Evolutionary conservation across 2,888 invertebrate genomes (phyloP), one percentile per base, ranked within the genome.

Genomic region (Caenorhabditis sp.): DNA sequence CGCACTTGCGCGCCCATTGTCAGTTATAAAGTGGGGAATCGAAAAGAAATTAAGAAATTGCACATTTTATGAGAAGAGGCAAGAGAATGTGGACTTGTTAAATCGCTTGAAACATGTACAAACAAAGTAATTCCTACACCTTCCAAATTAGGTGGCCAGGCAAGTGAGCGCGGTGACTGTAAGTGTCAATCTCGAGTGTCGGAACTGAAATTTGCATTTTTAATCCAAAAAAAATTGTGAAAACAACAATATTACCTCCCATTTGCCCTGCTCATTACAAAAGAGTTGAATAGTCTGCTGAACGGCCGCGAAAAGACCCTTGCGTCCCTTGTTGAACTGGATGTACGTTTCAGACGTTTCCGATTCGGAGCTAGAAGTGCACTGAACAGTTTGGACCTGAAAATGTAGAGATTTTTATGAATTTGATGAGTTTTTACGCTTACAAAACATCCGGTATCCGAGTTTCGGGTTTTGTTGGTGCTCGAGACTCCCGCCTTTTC

Each of bases 281-380:
- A 61, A 46, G 11, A 73, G 59, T 48, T 73, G 73, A 32, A 73
- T 73, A 1, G 73, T 73, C 52, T 73, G 73, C 37, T 73, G 27
- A 24, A 66, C 65, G 22, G 65, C 59, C 9, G 65, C 58, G 30
- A 73, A 66, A 1, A 73, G 53, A 7, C 73, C 73, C 52, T 73
- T 73, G 3, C 65, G 65, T 9, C 73, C 65, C 41, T 53, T 52
- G 58, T 73, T 73, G 55, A 73, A 73, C 48, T 73, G 68, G 11
- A 68, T 68, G 11, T 68, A 68, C 1, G 58, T 59, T n/a, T 68
- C 68, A 7, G 58, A 59, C n/a, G 50, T 59, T 20, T 17, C 27
- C 13, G 41, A 32, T 13, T 22, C 50, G 4, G 39, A 30, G 20
- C 30, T 59, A 2, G 68, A 68, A 2, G 24, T 26, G 13, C 68